Evolutionary conservation across 2,113 vertebrate species (phyloP), one percentile per base, ranked within the genome.

Genomic region (Danionella cerebrum): DNA sequence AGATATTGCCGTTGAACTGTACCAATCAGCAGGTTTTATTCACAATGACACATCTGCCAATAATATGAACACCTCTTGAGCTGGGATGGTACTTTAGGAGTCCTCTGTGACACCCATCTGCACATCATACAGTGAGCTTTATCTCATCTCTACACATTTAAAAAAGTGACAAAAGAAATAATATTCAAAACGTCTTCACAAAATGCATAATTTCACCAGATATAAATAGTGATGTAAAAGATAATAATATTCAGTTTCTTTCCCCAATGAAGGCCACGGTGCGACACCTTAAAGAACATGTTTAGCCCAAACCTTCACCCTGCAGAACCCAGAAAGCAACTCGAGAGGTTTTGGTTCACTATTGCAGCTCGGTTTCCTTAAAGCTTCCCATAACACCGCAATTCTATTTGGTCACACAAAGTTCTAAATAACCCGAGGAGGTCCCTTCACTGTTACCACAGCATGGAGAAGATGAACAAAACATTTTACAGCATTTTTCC

Each of bases 161-260:
- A 24, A 53, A 1, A 12, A n/a, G n/a, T n/a, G n/a, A n/a, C n/a
- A n/a, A n/a, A n/a, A n/a, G n/a, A n/a, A n/a, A n/a, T n/a, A n/a
- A n/a, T n/a, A n/a, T 88, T 85, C 84, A 88, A 87, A 85, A 79
- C 78, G n/a, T n/a, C n/a, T 85, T 75, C 19, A 79, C 64, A 51
- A 21, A 60, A 31, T 21, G 25, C 25, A 31, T 19, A 60, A 60
- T 31, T 9, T 65, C 42, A 22, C 45, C 65, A 71, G 19, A 41
- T 19, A 21, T 57, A 65, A 70, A 47, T 24, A 75, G 60, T 73
- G 33, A 22, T 57, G 51, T 71, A 78, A 73, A 75, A 6, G 19
- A 39, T 4, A n/a, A n/a, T 31, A 3, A 45, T 29, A 31, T 31
- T 29, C 16, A 3, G 21, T 3, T 4, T 31, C 36, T 39, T 60